A percentile compares a stretch with the other conserved stretches of the same genome.
These are phyloP conservation scores for Acleris literana DNA, from an alignment of 2,888 invertebrate genomes.

Conservation along the genomic window DNA sequence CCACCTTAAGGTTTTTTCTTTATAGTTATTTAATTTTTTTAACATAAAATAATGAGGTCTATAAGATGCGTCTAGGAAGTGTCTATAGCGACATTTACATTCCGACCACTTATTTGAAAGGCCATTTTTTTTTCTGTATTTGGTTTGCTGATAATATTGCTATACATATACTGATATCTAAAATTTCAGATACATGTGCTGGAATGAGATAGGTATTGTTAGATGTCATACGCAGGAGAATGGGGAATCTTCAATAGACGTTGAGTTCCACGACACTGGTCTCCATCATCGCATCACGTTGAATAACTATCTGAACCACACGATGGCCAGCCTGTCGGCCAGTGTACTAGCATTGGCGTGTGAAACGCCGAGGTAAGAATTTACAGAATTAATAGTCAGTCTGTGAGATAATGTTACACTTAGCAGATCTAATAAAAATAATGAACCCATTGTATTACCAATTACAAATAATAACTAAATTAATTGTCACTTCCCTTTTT, in stretches of 20 bases:
- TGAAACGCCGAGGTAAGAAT: constrained; percentile 85
- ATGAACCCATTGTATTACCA: no score
- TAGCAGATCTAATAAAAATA: background rate
- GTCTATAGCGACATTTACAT: no score
- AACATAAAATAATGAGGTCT: no score
- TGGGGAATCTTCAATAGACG: constrained; percentile 92
- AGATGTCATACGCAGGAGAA: constrained; percentile 88
- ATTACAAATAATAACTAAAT: no score
- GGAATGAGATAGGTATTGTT: constrained; percentile 97
- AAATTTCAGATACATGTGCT: constrained; percentile 87
- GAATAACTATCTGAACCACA: constrained; percentile 92
- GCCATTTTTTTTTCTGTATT: no score
- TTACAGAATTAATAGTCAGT: constrained; percentile 23
- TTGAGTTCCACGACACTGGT: constrained; percentile 96
- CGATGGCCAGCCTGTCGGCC: constrained; percentile 93
- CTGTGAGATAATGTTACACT: background rate
- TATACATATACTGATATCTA: constrained; percentile 1
- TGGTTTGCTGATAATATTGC: background rate
- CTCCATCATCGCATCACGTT: constrained; percentile 95
- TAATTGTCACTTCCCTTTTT: no score
- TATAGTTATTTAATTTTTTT: no score
- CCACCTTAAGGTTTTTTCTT: no score
- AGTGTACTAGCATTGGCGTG: constrained; percentile 91
- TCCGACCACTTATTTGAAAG: no score
- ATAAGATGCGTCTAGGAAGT: background rate